Evolutionary conservation across 1,140 invertebrate species (phyloP).

Genomic region (Laupala kohalensis): DNA sequence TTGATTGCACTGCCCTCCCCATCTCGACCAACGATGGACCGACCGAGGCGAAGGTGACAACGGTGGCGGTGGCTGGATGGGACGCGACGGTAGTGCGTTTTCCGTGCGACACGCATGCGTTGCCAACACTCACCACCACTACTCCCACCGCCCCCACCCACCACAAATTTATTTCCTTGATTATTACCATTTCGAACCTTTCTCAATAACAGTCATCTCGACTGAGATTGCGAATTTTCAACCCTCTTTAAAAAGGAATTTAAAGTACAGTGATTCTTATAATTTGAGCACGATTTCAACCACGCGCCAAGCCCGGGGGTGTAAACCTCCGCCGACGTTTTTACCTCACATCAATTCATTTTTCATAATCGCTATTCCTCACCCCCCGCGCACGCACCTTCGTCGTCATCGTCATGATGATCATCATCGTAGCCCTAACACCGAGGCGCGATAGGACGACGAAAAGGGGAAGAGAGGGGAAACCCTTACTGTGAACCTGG

Average conservation of each 20-base stretch:
- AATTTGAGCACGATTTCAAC: neutral
- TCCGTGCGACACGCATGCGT: too few relatives aligned
- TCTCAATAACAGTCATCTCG: neutral
- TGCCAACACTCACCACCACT: too few relatives aligned
- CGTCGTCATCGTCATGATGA: neutral
- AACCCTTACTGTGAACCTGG: neutral
- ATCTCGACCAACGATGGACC: too few relatives aligned
- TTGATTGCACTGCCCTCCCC: neutral
- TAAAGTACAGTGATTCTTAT: neutral
- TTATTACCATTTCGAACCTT: neutral
- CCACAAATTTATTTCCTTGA: neutral
- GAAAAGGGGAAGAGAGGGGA: too few relatives aligned
- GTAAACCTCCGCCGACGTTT: neutral
- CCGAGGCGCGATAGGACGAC: too few relatives aligned
- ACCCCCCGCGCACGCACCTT: too few relatives aligned
- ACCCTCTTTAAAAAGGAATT: neutral
- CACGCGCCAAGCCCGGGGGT: neutral
- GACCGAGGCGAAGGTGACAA: too few relatives aligned
- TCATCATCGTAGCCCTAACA: neutral
- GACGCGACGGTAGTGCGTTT: too few relatives aligned
- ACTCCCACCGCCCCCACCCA: neutral
- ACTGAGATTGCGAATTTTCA: neutral
- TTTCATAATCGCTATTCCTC: too few relatives aligned
- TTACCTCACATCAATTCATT: neutral
- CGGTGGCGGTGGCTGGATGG: too few relatives aligned